These are phyloP conservation scores for Simalia tracyae DNA, from an alignment of 2,797 vertebrate genomes.

Conservation along the genomic window DNA sequence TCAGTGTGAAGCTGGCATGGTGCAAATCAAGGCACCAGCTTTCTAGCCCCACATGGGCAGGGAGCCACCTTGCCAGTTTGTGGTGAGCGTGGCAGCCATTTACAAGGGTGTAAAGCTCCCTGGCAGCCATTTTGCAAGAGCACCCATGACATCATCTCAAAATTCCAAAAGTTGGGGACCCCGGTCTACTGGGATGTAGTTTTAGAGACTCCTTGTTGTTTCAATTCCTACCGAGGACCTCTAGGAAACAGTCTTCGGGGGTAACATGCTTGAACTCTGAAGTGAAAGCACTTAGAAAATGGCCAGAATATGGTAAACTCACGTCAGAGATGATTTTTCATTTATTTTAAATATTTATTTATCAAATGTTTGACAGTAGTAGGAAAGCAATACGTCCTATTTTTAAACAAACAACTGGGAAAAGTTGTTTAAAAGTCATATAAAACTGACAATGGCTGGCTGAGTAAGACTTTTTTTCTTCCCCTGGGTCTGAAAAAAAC, in stretches of 20 bases:
- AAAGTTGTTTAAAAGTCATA: neutral
- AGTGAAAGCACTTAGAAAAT: neutral
- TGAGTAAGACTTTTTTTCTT: neutral
- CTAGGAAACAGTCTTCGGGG: neutral
- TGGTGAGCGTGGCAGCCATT: too few species aligned
- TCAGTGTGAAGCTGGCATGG: too few species aligned
- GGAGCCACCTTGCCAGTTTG: too few species aligned
- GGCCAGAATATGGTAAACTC: neutral
- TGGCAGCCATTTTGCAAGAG: too few species aligned
- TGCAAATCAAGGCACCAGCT: too few species aligned
- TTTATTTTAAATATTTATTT: neutral
- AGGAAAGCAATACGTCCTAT: too few species aligned
- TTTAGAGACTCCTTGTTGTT: too few species aligned
- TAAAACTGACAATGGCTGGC: neutral
- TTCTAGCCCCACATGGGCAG: too few species aligned
- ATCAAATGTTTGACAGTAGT: neutral
- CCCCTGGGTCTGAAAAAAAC: neutral
- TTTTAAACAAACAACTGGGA: neutral
- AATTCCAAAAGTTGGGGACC: too few species aligned
- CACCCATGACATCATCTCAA: too few species aligned
- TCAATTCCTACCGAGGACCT: neutral
- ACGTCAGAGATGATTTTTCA: neutral
- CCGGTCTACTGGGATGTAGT: too few species aligned
- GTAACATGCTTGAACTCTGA: neutral
- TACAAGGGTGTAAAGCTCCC: too few species aligned